phyloP scores from a whole-genome alignment of 2,113 vertebrate genomes.

The Plestiodon gilberti region DNA sequence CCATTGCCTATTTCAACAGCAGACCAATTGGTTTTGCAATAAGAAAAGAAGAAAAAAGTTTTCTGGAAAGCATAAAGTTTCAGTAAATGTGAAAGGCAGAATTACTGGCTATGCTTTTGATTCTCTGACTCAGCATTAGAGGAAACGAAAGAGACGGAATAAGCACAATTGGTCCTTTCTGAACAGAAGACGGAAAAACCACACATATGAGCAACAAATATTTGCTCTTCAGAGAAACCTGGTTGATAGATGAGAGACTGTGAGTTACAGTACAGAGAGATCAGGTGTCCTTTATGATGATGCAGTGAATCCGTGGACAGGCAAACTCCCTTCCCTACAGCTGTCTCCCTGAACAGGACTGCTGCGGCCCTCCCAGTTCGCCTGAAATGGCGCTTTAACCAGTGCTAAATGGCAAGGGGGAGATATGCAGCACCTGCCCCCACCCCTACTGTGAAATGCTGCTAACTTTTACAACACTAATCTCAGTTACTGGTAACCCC shows the following conservation, averaged over 20 bases:
- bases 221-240: background rate
- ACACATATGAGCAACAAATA: accelerated
- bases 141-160: constrained; percentile 69
- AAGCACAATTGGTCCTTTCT: constrained; percentile 68
- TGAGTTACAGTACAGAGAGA: background rate
- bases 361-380: no score
- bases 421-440: no score
- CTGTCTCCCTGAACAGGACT: no score
- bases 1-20: constrained; percentile 73
- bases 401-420: no score
- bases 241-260: no score
- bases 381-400: no score
- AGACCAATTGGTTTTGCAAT: constrained; percentile 78
- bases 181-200: constrained; percentile 42
- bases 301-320: no score
- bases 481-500: no score
- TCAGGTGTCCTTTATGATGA: background rate
- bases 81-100: constrained; percentile 76
- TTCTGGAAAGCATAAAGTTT: constrained; percentile 83
- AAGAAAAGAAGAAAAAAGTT: constrained; percentile 68
- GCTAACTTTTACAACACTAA: no score
- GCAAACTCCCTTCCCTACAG: no score
- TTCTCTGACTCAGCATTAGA: constrained; percentile 81
- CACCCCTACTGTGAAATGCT: no score
- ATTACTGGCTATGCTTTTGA: constrained; percentile 76